Evolutionary conservation across 2,797 vertebrate genomes (phyloP).

Genomic region (Carduelis carduelis): DNA sequence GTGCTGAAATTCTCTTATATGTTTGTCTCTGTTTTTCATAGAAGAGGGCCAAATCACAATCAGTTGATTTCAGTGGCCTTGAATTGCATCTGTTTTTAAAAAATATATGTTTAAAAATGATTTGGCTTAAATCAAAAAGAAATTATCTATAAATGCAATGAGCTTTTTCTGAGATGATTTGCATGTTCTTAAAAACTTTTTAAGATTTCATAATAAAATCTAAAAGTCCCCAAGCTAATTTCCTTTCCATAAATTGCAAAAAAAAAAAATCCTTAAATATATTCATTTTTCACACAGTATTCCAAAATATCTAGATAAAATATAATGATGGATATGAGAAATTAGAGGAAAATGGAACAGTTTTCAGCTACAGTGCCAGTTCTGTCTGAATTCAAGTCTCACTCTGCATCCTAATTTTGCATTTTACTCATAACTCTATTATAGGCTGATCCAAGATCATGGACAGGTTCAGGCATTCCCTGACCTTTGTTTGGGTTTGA

Average conservation of each 20-base stretch:
- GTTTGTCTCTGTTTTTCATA: not conserved
- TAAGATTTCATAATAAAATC: not conserved
- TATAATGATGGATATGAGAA: not conserved
- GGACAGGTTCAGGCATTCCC: constrained; percentile 17
- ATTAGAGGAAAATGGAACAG: not conserved
- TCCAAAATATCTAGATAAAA: not conserved
- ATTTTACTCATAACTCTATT: not conserved
- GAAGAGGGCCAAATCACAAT: not conserved
- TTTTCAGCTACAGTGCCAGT: not conserved
- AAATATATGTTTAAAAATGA: not conserved
- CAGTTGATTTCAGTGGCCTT: not conserved
- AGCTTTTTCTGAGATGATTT: not conserved
- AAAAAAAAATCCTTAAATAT: not conserved
- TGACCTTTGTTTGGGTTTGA: constrained; percentile 46
- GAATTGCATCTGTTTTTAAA: not conserved
- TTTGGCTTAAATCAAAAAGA: not conserved
- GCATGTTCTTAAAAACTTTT: not conserved
- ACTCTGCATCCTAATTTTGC: not conserved
- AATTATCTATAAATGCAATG: not conserved
- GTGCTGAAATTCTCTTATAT: not conserved
- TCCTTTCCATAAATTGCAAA: not conserved
- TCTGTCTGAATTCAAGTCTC: not conserved
- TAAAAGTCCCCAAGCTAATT: not conserved
- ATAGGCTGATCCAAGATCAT: not conserved
- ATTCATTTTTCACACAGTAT: not conserved